Percentiles rank a stretch among this genome's conserved stretches.
Conservation (phyloP, 2,888 invertebrate species). For the Ochropacha duplaris region DNA sequence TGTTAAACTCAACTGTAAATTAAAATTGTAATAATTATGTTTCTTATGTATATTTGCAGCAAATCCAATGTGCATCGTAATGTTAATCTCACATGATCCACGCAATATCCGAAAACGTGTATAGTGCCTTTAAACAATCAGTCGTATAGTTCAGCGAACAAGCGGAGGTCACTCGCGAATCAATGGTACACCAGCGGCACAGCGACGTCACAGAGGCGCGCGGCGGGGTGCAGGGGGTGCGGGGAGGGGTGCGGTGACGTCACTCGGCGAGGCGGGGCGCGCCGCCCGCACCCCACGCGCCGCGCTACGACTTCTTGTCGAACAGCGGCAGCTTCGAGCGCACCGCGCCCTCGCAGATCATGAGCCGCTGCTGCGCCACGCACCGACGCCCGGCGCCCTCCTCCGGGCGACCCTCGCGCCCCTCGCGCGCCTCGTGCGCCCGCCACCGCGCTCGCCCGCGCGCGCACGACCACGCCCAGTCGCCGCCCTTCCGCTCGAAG, state of each 20-base stretch:
- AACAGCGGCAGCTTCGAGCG: slow-evolving; percentile 93
- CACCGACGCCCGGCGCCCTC: slow-evolving; percentile 48
- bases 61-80: not conserved
- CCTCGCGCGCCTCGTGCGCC: not conserved
- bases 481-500: slow-evolving; percentile 90
- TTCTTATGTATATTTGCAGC: no score
- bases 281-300: slow-evolving; percentile 6
- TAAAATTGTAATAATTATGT: no score
- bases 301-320: slow-evolving; percentile 83
- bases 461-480: slow-evolving; percentile 76
- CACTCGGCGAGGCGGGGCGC: slow-evolving; percentile 8
- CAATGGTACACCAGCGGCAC: not conserved
- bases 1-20: no score
- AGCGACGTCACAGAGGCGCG: not conserved
- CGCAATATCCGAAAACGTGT: not conserved
- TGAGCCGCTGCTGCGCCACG: slow-evolving; percentile 85
- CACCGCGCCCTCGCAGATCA: slow-evolving; percentile 94
- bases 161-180: not conserved
- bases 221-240: not conserved
- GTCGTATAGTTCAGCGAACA: no score
- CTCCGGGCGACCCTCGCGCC: slow-evolving; percentile 1
- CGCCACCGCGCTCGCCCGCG: slow-evolving; percentile 37
- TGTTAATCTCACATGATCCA: not conserved
- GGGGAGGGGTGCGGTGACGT: slow-evolving; percentile 1
- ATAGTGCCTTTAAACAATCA: not conserved